Evolutionary conservation across 2,888 invertebrate genomes (phyloP).

Genomic region (Sycophila texana): DNA sequence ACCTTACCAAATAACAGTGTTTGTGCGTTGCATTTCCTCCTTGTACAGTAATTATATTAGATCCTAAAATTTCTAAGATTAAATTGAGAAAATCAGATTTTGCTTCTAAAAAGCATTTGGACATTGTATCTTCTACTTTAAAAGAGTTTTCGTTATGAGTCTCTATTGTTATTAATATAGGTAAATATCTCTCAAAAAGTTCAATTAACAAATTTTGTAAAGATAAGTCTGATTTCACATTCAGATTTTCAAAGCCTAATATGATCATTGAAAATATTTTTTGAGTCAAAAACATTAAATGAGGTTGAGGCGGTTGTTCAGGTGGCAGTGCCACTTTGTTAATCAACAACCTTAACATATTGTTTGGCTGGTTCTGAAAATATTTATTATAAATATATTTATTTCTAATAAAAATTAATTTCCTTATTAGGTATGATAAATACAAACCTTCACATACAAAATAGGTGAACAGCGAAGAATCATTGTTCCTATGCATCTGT

Average conservation of each 20-base stretch:
- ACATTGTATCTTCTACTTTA: slow-evolving; percentile 66
- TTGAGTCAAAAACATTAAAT: slow-evolving; percentile 65
- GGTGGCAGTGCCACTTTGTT: slow-evolving; percentile 66
- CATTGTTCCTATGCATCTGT: slow-evolving; percentile 69
- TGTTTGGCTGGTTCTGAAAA: slow-evolving; percentile 70
- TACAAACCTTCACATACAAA: slow-evolving; percentile 67
- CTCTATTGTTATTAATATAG: slow-evolving; percentile 67
- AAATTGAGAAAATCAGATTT: slow-evolving; percentile 63
- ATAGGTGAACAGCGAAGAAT: slow-evolving; percentile 68
- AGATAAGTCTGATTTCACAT: slow-evolving; percentile 66
- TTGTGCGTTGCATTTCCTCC: slow-evolving; percentile 68
- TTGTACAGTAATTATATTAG: slow-evolving; percentile 65
- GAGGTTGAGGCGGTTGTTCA: slow-evolving; percentile 63
- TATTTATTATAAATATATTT: slow-evolving; percentile 11
- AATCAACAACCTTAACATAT: slow-evolving; percentile 65
- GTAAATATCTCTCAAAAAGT: slow-evolving; percentile 70
- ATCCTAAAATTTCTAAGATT: slow-evolving; percentile 66
- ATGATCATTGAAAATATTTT: slow-evolving; percentile 71
- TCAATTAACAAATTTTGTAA: slow-evolving; percentile 67
- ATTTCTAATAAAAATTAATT: slow-evolving; percentile 9
- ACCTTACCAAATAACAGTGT: slow-evolving; percentile 68
- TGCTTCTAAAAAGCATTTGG: slow-evolving; percentile 68
- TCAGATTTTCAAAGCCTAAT: slow-evolving; percentile 68
- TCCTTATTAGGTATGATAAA: slow-evolving; percentile 30
- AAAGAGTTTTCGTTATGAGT: slow-evolving; percentile 58